Base-by-base conservation (phyloP, 2,888 invertebrate species). In the Lasioglossum pauxillum region DNA sequence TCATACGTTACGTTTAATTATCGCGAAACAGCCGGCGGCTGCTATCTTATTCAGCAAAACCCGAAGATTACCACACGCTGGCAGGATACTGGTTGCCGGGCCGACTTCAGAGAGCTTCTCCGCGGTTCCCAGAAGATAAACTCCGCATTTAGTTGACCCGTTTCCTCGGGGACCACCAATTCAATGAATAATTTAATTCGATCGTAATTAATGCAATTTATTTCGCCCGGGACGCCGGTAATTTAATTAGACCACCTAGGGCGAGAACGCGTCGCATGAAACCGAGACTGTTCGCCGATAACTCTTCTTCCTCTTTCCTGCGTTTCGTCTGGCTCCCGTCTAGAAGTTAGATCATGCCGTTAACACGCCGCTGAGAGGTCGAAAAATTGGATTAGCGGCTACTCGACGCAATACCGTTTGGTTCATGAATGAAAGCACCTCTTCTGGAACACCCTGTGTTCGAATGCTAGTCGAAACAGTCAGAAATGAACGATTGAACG, bases 191-290 rank as follows among this genome's bases (percentile, higher is more conserved):
- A 76, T 76, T 76, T 64, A 67, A 31, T 35, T 67, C 76, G 31
- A 23, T 76, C 76, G 60, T 49, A 64, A 76, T 76, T 76, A 76
- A 76, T 41, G 44, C n/a, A 76, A 64, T 76, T 64, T 67, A 76
- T 76, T 76, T 76, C 74, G 76, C 38, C 71, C n/a, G 57, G 46
- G 78, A 84, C 83, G 74, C 78, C 75, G 60, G 82, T 84, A 78
- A 84, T 80, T 75, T 88, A 88, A 88, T 88, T 88, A 87, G 84
- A 88, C 87, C 82, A 88, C 84, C 88, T 84, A 82, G 53, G 38
- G 84, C 38, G 82, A 71, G 72, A 75, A 82, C 72, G 49, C 60
- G 60, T 60, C 60, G 27, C 60, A 60, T 16, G 27, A 5, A 16
- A 60, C 27, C 60, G 5, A n/a, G 14, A 16, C 60, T 27, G 27